Percentiles rank a stretch among this genome's conserved stretches.
phyloP scores from a whole-genome alignment of 2,113 vertebrate species.

The Calonectris borealis region DNA sequence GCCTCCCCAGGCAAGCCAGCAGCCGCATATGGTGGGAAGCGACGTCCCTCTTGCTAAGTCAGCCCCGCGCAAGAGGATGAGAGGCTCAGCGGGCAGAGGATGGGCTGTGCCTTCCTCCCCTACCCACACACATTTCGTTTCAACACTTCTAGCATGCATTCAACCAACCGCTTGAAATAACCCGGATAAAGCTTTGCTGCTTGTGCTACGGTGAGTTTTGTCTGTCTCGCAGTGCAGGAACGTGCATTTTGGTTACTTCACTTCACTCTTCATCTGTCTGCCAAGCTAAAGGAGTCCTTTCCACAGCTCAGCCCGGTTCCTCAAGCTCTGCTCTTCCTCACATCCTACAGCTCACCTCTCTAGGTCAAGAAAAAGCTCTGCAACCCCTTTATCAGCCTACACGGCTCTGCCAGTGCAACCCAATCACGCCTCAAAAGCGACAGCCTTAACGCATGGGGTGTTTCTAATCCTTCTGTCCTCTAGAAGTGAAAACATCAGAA shows the following conservation, averaged over 20 bases:
- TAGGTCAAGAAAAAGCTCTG: neutral
- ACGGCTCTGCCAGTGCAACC: neutral
- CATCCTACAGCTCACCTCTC: neutral
- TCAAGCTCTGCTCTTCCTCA: neutral
- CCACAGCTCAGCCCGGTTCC: neutral
- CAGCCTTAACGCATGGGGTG: neutral
- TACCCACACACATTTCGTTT: fast-evolving
- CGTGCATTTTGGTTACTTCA: neutral
- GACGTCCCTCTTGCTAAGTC: neutral
- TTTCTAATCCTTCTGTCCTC: neutral
- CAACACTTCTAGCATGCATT: too few species aligned
- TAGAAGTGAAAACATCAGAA: neutral
- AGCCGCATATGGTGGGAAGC: fast-evolving
- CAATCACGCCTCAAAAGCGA: neutral
- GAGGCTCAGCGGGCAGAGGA: neutral
- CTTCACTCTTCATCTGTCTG: neutral
- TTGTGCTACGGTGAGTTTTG: neutral
- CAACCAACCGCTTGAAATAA: neutral
- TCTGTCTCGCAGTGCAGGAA: too few species aligned
- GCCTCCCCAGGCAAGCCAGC: neutral
- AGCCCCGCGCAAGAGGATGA: neutral
- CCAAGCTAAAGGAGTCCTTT: neutral
- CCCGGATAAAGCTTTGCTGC: neutral
- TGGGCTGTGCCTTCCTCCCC: neutral
- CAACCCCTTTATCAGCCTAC: neutral